Evolutionary conservation across 2,888 invertebrate species (phyloP), one percentile per base, ranked within the genome.

Genomic region (Hirtodrosophila alboralis): DNA sequence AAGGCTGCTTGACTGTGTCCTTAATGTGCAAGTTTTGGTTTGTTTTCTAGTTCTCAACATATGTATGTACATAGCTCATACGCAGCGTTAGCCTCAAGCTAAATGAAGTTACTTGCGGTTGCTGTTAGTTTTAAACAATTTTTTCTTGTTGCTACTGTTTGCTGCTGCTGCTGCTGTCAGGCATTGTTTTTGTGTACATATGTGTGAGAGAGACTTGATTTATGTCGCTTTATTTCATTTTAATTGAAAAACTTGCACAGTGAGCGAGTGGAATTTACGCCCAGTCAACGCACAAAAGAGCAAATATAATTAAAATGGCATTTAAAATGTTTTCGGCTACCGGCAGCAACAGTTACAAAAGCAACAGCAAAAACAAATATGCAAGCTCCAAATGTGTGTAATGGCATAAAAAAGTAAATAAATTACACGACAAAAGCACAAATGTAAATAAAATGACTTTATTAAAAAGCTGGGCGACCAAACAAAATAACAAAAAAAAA

Each of bases 291-390:
- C 77, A 60, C 54, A 76, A 62, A 61, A 65, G 76, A 72, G 58
- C 78, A 79, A 79, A 84, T 84, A 80, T 79, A 79, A 84, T 79
- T 84, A 79, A 84, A 84, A 84, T 84, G 81, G 84, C 81, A 79
- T 84, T 79, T 79, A 75, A 77, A 81, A 81, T 81, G 75, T 63
- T 75, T 70, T 75, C 52, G 77, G 65, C 67, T 68, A 77, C 58
- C 62, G 67, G 53, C 72, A 54, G 57, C 43, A 54, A 14, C 40
- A 59, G 21, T 31, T 52, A 1, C 40, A 59, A 3, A 16, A 66
- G 28, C 54, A 61, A 31, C 45, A 62, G 31, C 47, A 54, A 65
- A 58, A 44, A 54, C 51, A 71, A 71, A 71, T 65, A 65, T 71
- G 65, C 57, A 64, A 70, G 71, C 71, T 65, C 12, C 54, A 65